These are phyloP conservation scores for Drosophila truncata DNA, from an alignment of 1,140 invertebrate species.

Conservation along the genomic window DNA sequence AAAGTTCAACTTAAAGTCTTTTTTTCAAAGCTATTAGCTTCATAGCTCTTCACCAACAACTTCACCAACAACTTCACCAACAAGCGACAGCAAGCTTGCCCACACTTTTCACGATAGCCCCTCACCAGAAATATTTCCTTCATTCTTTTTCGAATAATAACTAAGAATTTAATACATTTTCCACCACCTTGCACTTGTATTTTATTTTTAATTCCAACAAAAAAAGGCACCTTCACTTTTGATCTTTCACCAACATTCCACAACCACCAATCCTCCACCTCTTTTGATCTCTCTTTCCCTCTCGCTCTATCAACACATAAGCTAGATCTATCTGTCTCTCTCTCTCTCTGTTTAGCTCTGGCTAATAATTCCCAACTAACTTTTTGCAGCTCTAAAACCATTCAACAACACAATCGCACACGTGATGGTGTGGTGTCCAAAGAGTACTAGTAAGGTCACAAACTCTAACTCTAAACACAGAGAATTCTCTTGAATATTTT, in stretches of 20 bases:
- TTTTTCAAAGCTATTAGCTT: too few relatives aligned
- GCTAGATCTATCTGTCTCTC: constrained; percentile 6
- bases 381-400: constrained; percentile 48
- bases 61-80: constrained; percentile 2
- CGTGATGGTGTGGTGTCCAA: constrained; percentile 19
- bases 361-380: constrained; percentile 41
- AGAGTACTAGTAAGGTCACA: constrained; percentile 39
- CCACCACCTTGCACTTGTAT: neutral
- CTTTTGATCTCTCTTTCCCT: constrained; percentile 7
- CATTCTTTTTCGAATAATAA: neutral
- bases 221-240: constrained; percentile 17
- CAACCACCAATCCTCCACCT: constrained; percentile 3
- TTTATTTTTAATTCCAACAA: neutral
- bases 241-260: constrained; percentile 31
- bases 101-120: neutral
- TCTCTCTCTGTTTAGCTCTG: constrained; percentile 10
- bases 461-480: constrained; percentile 12
- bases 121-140: neutral
- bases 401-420: constrained; percentile 38
- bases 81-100: neutral
- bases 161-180: neutral
- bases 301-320: constrained; percentile 18
- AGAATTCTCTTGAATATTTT: constrained; percentile 20
- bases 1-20: too few relatives aligned
- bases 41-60: neutral